Conservation (phyloP, 1,140 invertebrate genomes). For the Hyles vespertilio region DNA sequence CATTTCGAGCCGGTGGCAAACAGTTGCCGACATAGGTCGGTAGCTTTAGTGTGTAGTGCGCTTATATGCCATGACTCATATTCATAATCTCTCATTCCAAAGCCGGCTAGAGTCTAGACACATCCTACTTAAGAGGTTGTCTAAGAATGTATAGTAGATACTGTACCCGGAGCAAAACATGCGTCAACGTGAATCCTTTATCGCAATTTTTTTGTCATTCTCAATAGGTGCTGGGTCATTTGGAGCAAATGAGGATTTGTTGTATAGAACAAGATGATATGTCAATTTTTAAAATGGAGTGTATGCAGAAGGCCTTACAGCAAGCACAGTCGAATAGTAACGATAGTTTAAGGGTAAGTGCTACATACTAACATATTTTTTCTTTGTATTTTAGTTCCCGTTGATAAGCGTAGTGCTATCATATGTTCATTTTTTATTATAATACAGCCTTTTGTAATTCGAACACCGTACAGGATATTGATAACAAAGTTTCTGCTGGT, state of each 20-base stretch:
- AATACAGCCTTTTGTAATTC: too few relatives aligned
- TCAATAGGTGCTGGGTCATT: conserved; percentile 88
- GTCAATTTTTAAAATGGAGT: conserved; percentile 86
- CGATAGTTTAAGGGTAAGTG: conserved; percentile 80
- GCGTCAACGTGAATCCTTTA: neutral
- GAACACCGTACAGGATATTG: too few relatives aligned
- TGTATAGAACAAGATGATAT: conserved; percentile 77
- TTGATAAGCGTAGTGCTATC: too few relatives aligned
- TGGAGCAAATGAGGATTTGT: conserved; percentile 91
- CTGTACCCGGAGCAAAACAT: neutral
- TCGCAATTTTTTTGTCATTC: neutral
- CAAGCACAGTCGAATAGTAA: conserved; percentile 86
- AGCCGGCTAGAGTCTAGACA: neutral
- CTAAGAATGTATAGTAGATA: too few relatives aligned
- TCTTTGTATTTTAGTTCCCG: too few relatives aligned
- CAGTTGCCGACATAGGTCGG: too few relatives aligned
- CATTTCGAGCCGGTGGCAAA: too few relatives aligned
- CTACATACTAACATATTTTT: neutral
- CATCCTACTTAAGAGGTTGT: neutral
- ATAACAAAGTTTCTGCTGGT: too few relatives aligned
- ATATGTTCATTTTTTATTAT: too few relatives aligned
- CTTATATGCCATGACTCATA: neutral
- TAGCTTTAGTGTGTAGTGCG: too few relatives aligned
- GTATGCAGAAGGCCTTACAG: conserved; percentile 92
- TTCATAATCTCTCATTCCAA: neutral